These are phyloP conservation scores for Orthonyx spaldingii DNA, from an alignment of 2,113 vertebrate genomes.

Conservation along the genomic window DNA sequence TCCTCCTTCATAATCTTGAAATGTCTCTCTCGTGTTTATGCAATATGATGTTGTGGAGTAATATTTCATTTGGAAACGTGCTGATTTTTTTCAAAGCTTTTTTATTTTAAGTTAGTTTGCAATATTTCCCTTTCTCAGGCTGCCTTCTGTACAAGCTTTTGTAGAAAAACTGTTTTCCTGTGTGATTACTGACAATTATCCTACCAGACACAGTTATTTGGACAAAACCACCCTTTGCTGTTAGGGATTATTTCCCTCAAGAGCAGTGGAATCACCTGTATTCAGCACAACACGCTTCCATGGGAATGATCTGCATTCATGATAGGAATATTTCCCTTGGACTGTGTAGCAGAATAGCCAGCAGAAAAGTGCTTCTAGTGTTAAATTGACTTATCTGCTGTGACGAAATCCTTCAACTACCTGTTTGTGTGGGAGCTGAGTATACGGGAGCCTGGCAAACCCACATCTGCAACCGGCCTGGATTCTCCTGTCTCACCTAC, in stretches of 20 bases:
- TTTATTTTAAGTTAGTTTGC: not conserved
- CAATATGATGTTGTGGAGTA: not conserved
- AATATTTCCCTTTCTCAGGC: not conserved
- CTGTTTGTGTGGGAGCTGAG: not conserved
- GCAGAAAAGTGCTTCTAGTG: not conserved
- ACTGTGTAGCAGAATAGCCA: not conserved
- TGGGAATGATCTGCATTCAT: not conserved
- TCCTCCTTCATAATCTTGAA: not conserved
- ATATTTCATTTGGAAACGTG: not conserved
- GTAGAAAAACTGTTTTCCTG: not conserved
- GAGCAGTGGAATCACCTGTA: not conserved
- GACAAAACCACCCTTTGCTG: not conserved
- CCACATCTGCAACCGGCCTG: not conserved
- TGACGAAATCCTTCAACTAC: not conserved
- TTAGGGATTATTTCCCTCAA: not conserved
- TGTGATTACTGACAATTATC: not conserved
- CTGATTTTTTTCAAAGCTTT: not conserved
- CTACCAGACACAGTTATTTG: not conserved
- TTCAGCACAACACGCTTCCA: not conserved
- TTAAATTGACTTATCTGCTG: not conserved
- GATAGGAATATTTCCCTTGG: not conserved
- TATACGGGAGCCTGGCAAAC: not conserved
- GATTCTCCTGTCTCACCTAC: not conserved
- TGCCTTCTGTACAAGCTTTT: not conserved
- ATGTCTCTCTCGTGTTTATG: not conserved